phyloP scores from a whole-genome alignment of 2,113 vertebrate species.

The Myrmophylax atrothorax region DNA sequence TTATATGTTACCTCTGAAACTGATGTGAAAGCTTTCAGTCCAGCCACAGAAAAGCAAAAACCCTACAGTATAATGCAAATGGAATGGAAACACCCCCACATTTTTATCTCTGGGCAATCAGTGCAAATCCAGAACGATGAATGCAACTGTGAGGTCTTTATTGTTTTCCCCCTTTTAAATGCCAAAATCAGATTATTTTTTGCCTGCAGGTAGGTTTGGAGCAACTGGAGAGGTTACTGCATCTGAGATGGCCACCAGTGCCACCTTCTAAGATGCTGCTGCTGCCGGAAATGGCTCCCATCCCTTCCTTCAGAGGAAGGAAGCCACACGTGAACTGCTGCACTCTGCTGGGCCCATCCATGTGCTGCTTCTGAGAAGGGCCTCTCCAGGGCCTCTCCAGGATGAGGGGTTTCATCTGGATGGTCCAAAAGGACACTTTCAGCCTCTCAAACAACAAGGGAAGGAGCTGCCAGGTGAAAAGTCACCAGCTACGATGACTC shows the following conservation, averaged over 20 bases:
- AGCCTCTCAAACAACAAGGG: not conserved
- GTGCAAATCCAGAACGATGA: not conserved
- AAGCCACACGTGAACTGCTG: rapidly evolving
- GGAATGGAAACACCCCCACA: not conserved
- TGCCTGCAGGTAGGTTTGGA: not conserved
- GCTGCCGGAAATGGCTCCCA: not conserved
- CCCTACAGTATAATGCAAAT: not conserved
- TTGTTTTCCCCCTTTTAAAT: not conserved
- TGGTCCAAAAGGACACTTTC: not conserved
- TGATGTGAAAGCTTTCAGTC: not conserved
- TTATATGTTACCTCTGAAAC: not conserved
- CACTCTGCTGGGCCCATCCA: not conserved
- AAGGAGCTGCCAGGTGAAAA: not conserved
- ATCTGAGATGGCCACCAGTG: not conserved
- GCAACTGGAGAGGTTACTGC: not conserved
- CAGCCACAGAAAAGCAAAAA: not conserved
- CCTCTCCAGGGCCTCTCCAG: not conserved
- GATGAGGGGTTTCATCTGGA: not conserved
- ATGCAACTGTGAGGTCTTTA: not conserved
- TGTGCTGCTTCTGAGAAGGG: not conserved
- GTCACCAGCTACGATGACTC: not conserved
- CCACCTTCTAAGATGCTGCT: not conserved
- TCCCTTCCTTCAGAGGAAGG: not conserved
- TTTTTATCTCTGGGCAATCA: not conserved
- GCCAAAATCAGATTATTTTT: not conserved